A percentile compares a stretch with the other conserved stretches of the same genome.
Conservation (phyloP, 2,797 vertebrate species). For the Poeciliopsis turneri region DNA sequence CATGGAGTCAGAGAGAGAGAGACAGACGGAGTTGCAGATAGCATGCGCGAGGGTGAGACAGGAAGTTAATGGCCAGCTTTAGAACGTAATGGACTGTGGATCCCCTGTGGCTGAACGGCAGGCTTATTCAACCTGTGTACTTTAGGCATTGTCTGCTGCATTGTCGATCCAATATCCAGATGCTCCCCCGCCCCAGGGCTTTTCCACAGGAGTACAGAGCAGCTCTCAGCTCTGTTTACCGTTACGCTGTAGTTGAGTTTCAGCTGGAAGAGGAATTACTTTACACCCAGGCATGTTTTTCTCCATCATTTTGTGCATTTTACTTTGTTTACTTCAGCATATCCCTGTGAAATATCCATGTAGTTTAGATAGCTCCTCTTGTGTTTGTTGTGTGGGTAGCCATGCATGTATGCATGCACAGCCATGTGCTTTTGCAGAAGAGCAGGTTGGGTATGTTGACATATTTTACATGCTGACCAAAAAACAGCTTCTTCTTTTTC, state of each 20-base stretch:
- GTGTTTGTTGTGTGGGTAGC: conserved; percentile 39
- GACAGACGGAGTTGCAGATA: not conserved
- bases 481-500: conserved; percentile 10
- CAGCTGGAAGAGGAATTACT: conserved; percentile 9
- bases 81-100: conserved; percentile 73
- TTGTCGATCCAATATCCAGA: conserved; percentile 65
- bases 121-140: conserved; percentile 65
- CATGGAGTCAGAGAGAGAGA: conserved; percentile 14
- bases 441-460: conserved; percentile 53
- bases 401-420: conserved; percentile 8
- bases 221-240: conserved; percentile 18
- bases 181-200: conserved; percentile 45
- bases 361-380: not conserved
- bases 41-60: conserved; percentile 37
- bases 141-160: conserved; percentile 56
- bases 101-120: conserved; percentile 64
- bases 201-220: conserved; percentile 33
- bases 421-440: conserved; percentile 47
- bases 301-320: not conserved
- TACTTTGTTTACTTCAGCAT: not conserved
- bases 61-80: conserved; percentile 66
- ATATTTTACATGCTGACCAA: conserved; percentile 24
- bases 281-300: not conserved
- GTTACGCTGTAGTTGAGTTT: conserved; percentile 5
- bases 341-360: not conserved